Evolutionary conservation across 2,888 invertebrate species (phyloP).

Genomic region (Orthosia incerta): DNA sequence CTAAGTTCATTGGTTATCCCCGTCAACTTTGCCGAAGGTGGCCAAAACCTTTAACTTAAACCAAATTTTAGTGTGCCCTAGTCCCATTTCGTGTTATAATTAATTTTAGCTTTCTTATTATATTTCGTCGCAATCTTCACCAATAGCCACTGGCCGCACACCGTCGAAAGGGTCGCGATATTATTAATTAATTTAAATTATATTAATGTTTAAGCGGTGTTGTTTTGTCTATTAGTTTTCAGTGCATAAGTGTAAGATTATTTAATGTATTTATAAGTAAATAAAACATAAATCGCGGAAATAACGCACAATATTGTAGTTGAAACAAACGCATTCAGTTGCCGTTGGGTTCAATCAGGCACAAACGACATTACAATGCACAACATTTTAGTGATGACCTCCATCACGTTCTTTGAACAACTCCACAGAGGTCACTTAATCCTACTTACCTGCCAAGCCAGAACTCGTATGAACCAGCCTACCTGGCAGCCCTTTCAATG

Average conservation of each 20-base stretch:
- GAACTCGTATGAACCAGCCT: no score
- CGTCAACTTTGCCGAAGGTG: conserved; percentile 65
- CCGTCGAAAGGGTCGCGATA: conserved; percentile 74
- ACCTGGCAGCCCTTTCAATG: no score
- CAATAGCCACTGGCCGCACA: conserved; percentile 63
- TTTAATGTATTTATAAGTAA: conserved; percentile 27
- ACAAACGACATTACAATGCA: conserved; percentile 12
- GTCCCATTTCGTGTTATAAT: conserved; percentile 74
- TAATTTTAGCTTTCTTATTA: conserved; percentile 69
- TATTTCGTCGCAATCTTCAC: conserved; percentile 55
- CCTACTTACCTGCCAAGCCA: no score
- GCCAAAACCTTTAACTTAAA: conserved; percentile 65
- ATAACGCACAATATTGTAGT: conserved; percentile 48
- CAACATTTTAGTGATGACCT: background rate
- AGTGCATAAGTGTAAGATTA: conserved; percentile 63
- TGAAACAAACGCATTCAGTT: background rate
- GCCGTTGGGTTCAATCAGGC: conserved; percentile 11
- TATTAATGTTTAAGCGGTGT: conserved; percentile 47
- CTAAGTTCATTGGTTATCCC: conserved; percentile 51
- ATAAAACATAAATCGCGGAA: conserved; percentile 16
- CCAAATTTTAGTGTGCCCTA: conserved; percentile 76
- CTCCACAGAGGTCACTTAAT: no score
- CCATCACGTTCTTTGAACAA: no score
- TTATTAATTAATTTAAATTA: conserved; percentile 58
- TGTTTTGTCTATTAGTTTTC: conserved; percentile 64